Conservation (phyloP, 2,113 vertebrate species). For the Rhodinocichla rosea region DNA sequence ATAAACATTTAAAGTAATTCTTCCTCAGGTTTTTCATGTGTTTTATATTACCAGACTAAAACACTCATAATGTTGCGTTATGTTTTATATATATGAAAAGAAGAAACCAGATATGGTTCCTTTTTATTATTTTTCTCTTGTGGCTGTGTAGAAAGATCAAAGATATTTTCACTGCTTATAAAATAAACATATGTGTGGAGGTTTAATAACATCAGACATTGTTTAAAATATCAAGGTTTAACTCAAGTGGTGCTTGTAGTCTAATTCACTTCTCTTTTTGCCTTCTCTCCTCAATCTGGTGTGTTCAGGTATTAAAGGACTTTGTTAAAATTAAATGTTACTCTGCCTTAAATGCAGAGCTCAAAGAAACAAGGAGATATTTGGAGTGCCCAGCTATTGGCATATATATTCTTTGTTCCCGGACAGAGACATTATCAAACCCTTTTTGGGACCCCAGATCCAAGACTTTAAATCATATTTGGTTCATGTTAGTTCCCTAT, state of each 20-base stretch:
- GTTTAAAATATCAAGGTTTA: not conserved
- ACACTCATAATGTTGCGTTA: not conserved
- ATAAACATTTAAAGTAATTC: not conserved
- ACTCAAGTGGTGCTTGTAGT: not conserved
- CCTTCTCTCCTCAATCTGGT: not conserved
- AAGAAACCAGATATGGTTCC: not conserved
- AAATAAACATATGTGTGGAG: not conserved
- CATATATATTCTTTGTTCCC: not conserved
- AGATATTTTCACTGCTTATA: not conserved
- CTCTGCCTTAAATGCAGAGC: not conserved
- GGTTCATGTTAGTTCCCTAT: not conserved
- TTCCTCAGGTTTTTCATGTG: not conserved
- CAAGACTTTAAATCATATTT: conserved; percentile 12
- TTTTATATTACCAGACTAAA: not conserved
- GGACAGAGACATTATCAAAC: not conserved
- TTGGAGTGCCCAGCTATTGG: not conserved
- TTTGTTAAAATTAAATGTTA: not conserved
- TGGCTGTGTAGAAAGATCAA: not conserved
- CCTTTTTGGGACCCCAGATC: not conserved
- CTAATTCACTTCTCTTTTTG: not conserved
- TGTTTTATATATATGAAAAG: not conserved
- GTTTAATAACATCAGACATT: not conserved
- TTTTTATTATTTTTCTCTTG: not conserved
- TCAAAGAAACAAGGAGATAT: not conserved
- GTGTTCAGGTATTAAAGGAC: not conserved